A percentile compares a stretch with the other conserved stretches of the same genome.
These are phyloP conservation scores for Leptinotarsa rubiginosa DNA, from an alignment of 2,888 invertebrate genomes.

Conservation along the genomic window DNA sequence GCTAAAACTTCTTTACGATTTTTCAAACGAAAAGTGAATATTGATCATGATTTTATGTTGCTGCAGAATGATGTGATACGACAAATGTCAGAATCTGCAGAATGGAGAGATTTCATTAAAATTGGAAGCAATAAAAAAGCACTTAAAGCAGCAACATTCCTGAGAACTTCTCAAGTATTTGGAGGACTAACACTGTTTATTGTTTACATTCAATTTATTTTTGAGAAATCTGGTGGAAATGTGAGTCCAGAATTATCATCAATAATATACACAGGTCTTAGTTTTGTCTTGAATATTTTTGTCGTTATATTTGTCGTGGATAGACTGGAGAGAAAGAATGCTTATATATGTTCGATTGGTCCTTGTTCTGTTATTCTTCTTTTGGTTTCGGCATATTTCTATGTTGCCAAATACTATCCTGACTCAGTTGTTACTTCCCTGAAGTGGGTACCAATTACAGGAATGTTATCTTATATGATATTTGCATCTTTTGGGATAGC, in stretches of 20 bases:
- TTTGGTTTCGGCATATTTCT: conserved; percentile 51
- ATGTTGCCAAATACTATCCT: conserved; percentile 44
- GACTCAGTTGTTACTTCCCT: conserved; percentile 47
- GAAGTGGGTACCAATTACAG: conserved; percentile 58
- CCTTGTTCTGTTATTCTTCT: conserved; percentile 45
- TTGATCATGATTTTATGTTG: conserved; percentile 51
- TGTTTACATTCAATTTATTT: conserved; percentile 56
- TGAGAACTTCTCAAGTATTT: conserved; percentile 57
- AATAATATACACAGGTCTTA: conserved; percentile 40
- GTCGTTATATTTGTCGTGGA: conserved; percentile 50
- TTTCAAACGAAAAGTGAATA: background rate
- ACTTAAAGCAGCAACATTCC: conserved; percentile 53
- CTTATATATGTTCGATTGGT: conserved; percentile 50
- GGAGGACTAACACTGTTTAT: conserved; percentile 55
- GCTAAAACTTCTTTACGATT: conserved; percentile 3
- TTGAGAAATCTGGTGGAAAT: conserved; percentile 55
- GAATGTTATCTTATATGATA: conserved; percentile 54
- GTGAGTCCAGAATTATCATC: conserved; percentile 53
- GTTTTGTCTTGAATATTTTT: conserved; percentile 47
- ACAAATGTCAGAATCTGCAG: conserved; percentile 59
- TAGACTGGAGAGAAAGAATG: conserved; percentile 51
- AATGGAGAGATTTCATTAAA: conserved; percentile 55
- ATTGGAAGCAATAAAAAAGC: conserved; percentile 56
- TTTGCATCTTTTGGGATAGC: conserved; percentile 54
- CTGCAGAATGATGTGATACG: conserved; percentile 54